These are phyloP conservation scores for Oryzias celebensis DNA, from an alignment of 2,113 vertebrate genomes.

Conservation along the genomic window DNA sequence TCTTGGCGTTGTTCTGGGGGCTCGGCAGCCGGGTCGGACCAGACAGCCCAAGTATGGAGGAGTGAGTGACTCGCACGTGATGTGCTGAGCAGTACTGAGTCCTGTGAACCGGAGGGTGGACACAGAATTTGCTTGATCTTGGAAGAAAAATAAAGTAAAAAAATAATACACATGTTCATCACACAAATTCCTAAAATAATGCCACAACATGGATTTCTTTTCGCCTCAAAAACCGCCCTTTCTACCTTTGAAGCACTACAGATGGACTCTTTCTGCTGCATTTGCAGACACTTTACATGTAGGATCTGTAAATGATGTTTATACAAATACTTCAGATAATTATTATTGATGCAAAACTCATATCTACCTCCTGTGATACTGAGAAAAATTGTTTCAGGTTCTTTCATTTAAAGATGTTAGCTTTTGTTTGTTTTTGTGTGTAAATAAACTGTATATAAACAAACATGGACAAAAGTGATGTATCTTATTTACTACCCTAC, in stretches of 20 bases:
- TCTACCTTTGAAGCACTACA: conserved; percentile 23
- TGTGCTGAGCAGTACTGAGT: not conserved
- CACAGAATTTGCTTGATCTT: not conserved
- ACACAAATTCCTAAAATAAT: not conserved
- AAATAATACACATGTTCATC: not conserved
- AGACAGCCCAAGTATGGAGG: conserved; percentile 31
- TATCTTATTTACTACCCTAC: not conserved
- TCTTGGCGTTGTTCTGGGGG: conserved; percentile 40
- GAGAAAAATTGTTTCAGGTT: conserved; percentile 19
- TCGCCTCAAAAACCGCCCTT: not conserved
- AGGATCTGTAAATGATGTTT: conserved; percentile 62
- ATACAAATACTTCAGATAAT: conserved; percentile 39
- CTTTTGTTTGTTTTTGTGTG: conserved; percentile 24
- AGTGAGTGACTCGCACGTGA: conserved; percentile 25
- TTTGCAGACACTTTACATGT: conserved; percentile 6
- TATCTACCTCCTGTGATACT: conserved; percentile 64
- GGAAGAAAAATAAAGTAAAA: not conserved
- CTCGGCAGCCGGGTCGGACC: not conserved
- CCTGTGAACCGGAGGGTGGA: not conserved
- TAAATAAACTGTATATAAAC: conserved; percentile 56
- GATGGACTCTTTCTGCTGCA: not conserved
- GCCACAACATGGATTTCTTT: not conserved
- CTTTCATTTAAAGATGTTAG: conserved; percentile 28
- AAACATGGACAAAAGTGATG: not conserved
- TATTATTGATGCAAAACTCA: conserved; percentile 50